These are phyloP conservation scores for Lordiphosa stackelbergi DNA, from an alignment of 1,140 invertebrate species.

Conservation along the genomic window DNA sequence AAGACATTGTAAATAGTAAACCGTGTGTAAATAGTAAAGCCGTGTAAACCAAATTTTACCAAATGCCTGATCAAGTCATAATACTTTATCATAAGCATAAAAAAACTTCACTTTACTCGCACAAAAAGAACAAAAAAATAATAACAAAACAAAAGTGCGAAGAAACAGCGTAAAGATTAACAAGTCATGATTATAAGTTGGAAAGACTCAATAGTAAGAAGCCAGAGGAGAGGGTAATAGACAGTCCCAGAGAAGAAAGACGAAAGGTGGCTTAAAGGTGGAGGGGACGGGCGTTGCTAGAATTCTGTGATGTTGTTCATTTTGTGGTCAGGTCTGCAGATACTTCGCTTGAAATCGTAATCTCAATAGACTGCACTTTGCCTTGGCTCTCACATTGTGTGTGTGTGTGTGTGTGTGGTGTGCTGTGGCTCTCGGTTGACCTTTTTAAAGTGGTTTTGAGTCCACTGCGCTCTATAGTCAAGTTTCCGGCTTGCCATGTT, in stretches of 20 bases:
- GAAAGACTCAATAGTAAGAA: constrained; percentile 20
- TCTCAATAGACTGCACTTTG: no score
- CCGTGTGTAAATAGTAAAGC: no score
- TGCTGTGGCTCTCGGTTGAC: constrained; percentile 22
- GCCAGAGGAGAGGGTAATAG: background rate
- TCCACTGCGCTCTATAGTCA: constrained; percentile 15
- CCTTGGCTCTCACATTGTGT: background rate
- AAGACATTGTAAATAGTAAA: no score
- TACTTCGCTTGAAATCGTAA: background rate
- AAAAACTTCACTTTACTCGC: background rate
- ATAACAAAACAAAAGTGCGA: constrained; percentile 25
- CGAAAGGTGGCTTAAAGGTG: background rate
- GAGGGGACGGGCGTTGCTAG: constrained; percentile 1
- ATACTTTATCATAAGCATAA: background rate
- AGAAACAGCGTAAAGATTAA: constrained; percentile 64
- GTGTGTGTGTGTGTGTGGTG: no score
- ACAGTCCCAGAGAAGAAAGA: background rate
- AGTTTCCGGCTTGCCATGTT: constrained; percentile 34
- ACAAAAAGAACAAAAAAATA: constrained; percentile 11
- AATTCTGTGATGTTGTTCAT: constrained; percentile 1
- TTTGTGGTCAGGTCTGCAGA: constrained; percentile 1
- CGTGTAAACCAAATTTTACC: no score
- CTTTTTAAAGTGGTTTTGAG: constrained; percentile 40
- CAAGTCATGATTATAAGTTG: constrained; percentile 72
- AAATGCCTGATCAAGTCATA: background rate